phyloP scores from a whole-genome alignment of 2,797 vertebrate genomes.

The Galagoides demidoff region DNA sequence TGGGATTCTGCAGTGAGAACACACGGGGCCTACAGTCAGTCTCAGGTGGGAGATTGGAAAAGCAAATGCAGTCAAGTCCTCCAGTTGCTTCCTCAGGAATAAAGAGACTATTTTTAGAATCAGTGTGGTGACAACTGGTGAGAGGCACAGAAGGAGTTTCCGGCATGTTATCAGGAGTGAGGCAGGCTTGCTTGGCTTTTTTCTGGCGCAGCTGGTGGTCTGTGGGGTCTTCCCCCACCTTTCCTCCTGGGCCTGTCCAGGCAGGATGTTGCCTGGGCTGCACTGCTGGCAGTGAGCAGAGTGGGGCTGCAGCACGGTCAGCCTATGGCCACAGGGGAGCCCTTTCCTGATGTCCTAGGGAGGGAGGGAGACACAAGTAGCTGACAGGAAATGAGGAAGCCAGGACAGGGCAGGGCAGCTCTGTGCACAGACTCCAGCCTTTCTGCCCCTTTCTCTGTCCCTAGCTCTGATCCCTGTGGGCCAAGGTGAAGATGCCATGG shows the following conservation, averaged over 20 bases:
- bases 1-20: not conserved
- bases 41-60: not conserved
- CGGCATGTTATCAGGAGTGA: not conserved
- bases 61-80: not conserved
- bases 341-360: not conserved
- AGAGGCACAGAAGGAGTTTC: no score
- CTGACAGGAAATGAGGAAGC: not conserved
- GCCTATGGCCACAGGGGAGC: not conserved
- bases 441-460: not conserved
- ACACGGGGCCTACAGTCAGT: not conserved
- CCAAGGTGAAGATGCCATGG: not conserved
- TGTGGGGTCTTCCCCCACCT: not conserved
- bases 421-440: fast-evolving
- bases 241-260: not conserved
- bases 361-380: not conserved
- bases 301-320: not conserved
- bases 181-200: not conserved
- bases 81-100: not conserved
- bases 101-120: not conserved
- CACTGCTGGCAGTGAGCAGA: no score
- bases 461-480: not conserved
- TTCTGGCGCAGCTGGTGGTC: not conserved
- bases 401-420: not conserved
- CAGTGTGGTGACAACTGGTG: not conserved
- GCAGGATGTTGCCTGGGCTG: not conserved